phyloP scores from a whole-genome alignment of 2,888 invertebrate species.

The Cosmorhoe ocellata region DNA sequence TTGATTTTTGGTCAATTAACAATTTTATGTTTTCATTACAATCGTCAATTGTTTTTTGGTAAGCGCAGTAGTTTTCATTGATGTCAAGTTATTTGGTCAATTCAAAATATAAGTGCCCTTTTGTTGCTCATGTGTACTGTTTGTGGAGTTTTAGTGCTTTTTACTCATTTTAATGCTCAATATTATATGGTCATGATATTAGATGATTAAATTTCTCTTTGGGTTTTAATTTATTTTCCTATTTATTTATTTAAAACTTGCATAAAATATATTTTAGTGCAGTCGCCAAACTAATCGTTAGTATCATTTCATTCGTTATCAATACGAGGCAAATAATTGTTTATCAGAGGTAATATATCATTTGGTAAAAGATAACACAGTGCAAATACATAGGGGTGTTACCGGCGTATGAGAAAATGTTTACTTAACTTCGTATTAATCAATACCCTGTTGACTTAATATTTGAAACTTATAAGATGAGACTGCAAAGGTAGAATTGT shows the following conservation, averaged over 20 bases:
- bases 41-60: constrained; percentile 70
- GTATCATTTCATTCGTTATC: constrained; percentile 2
- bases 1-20: constrained; percentile 77
- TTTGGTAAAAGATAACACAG: constrained; percentile 12
- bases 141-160: constrained; percentile 54
- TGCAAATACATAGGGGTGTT: constrained; percentile 9
- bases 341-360: constrained; percentile 6
- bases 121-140: constrained; percentile 66
- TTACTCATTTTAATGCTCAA: constrained; percentile 81
- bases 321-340: background rate
- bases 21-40: constrained; percentile 60
- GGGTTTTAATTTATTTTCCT: constrained; percentile 62
- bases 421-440: constrained; percentile 15
- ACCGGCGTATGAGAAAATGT: constrained; percentile 10
- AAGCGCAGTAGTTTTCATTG: constrained; percentile 48
- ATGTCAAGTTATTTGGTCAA: constrained; percentile 74
- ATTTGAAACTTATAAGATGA: constrained; percentile 20
- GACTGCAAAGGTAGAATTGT: constrained; percentile 25
- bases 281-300: constrained; percentile 8
- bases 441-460: constrained; percentile 19
- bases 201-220: constrained; percentile 62
- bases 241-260: constrained; percentile 55
- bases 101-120: constrained; percentile 68
- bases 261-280: constrained; percentile 31
- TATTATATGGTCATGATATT: constrained; percentile 76